Evolutionary conservation across 92 coral and sea anemone genomes (phyloP).

Genomic region (Parazoanthus atlanticus): DNA sequence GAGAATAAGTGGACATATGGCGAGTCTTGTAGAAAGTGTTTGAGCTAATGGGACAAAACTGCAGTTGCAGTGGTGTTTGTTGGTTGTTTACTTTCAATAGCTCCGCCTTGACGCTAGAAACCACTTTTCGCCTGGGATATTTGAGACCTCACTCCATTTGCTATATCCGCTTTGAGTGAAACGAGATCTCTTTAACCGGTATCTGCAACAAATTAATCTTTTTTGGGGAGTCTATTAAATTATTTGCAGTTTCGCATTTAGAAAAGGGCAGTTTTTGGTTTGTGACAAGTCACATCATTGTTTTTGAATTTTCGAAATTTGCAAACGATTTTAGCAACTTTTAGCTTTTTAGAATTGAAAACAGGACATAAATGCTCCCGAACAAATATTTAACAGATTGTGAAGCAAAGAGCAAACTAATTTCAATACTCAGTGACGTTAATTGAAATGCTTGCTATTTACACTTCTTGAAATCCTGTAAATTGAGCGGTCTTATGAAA

Average conservation of each 20-base stretch:
- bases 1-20: too few species aligned
- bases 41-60: too few species aligned
- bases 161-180: background rate
- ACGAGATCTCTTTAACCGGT: background rate
- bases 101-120: background rate
- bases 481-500: constrained; percentile 23
- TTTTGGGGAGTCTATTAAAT: background rate
- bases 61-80: background rate
- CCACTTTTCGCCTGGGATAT: background rate
- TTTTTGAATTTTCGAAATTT: background rate
- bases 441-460: constrained; percentile 8
- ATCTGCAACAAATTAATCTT: background rate
- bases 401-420: constrained; percentile 19
- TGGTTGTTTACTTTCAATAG: background rate
- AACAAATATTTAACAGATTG: constrained; percentile 27
- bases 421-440: background rate
- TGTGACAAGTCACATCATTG: background rate
- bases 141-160: background rate
- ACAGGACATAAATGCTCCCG: background rate
- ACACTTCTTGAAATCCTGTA: constrained; percentile 8
- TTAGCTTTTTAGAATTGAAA: background rate
- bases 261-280: background rate
- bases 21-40: too few species aligned
- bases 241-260: background rate
- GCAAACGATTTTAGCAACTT: background rate